phyloP scores from a whole-genome alignment of 2,797 vertebrate species.

The Propithecus perrieri region DNA sequence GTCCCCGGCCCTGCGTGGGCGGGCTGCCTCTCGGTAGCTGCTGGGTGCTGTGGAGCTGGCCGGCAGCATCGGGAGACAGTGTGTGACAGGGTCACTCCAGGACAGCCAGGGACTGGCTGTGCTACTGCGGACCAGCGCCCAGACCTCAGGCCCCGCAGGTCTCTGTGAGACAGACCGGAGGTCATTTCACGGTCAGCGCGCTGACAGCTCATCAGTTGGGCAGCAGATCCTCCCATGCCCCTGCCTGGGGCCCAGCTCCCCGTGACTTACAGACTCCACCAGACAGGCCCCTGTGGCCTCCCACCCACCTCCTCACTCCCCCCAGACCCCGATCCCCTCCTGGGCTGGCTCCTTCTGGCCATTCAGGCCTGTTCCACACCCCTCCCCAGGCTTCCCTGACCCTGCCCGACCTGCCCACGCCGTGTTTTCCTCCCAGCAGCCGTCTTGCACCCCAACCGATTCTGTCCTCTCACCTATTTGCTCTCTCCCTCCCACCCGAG shows the following conservation, averaged over 20 bases:
- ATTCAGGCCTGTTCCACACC: not conserved
- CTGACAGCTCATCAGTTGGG: not conserved
- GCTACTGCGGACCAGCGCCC: too few relatives aligned
- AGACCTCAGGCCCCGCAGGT: not conserved
- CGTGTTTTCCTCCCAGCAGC: not conserved
- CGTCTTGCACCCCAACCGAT: rapidly evolving
- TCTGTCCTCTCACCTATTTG: not conserved
- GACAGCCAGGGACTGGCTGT: not conserved
- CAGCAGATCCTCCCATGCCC: not conserved
- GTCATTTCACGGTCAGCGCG: rapidly evolving
- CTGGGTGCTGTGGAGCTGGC: too few relatives aligned
- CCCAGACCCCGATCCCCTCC: too few relatives aligned
- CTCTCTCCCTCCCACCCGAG: not conserved
- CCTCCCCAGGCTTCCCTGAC: not conserved
- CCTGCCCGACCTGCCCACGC: too few relatives aligned
- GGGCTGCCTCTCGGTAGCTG: not conserved
- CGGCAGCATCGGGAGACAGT: not conserved
- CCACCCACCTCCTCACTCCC: too few relatives aligned
- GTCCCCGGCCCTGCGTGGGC: not conserved
- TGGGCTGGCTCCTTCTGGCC: not conserved
- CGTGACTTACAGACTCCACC: rapidly evolving
- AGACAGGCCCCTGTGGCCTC: not conserved
- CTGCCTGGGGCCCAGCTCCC: too few relatives aligned
- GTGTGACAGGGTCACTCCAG: not conserved
- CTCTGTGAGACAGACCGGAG: not conserved